phyloP scores from a whole-genome alignment of 2,888 invertebrate species.

The Cephalotes varians region DNA sequence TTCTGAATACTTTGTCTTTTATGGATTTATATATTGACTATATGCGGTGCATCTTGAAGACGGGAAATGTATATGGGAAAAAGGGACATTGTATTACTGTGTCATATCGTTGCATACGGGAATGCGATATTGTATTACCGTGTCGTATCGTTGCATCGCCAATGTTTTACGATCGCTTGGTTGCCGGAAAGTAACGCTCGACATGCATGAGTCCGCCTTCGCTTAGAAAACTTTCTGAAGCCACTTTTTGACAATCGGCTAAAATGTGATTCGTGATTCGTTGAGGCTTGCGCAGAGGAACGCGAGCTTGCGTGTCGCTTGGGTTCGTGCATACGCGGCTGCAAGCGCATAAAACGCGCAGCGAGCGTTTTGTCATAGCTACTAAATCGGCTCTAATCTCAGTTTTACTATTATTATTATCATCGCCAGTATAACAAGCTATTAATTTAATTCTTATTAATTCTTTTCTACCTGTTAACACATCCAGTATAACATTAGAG shows the following conservation, averaged over 20 bases:
- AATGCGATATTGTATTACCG: not conserved
- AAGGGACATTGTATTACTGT: not conserved
- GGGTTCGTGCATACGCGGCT: slow-evolving; percentile 38
- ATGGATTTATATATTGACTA: not conserved
- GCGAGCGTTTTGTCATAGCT: slow-evolving; percentile 45
- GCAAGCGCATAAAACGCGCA: slow-evolving; percentile 28
- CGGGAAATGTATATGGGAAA: not conserved
- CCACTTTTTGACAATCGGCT: slow-evolving; percentile 24
- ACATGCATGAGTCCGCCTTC: slow-evolving; percentile 1
- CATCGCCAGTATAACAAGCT: slow-evolving; percentile 20
- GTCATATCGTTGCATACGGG: slow-evolving; percentile 18
- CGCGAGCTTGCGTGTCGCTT: slow-evolving; percentile 43
- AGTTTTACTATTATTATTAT: slow-evolving; percentile 45
- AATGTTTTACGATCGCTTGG: slow-evolving; percentile 25
- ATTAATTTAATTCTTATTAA: slow-evolving; percentile 45
- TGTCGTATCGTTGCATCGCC: slow-evolving; percentile 12
- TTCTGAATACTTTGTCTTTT: not conserved
- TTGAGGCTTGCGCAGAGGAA: slow-evolving; percentile 22
- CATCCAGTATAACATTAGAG: not conserved
- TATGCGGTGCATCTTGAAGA: not conserved
- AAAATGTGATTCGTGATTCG: slow-evolving; percentile 24
- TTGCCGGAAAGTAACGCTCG: slow-evolving; percentile 20
- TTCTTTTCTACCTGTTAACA: slow-evolving; percentile 42
- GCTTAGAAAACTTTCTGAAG: slow-evolving; percentile 41
- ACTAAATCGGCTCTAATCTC: slow-evolving; percentile 33